A percentile compares a stretch with the other conserved stretches of the same genome.
Conservation (phyloP, 2,888 invertebrate genomes). For the Boloria euphrosyne region DNA sequence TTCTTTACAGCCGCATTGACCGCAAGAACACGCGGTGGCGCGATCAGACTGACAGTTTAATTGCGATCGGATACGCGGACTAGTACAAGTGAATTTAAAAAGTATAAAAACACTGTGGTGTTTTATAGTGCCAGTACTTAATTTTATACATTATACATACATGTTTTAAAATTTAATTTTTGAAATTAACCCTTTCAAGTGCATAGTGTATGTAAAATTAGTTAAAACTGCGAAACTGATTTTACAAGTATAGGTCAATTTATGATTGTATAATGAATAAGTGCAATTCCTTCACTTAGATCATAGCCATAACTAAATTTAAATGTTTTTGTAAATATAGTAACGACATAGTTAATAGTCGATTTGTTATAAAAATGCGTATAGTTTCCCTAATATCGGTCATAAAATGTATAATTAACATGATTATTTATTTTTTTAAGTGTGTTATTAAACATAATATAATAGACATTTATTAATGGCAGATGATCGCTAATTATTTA, state of each 20-base stretch:
- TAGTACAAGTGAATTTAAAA: slow-evolving; percentile 27
- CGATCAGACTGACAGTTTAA: slow-evolving; percentile 41
- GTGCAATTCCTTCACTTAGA: slow-evolving; percentile 36
- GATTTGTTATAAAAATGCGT: slow-evolving; percentile 35
- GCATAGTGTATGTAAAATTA: neutral
- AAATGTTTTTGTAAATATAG: slow-evolving; percentile 35
- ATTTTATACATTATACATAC: slow-evolving; percentile 28
- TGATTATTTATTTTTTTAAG: slow-evolving; percentile 37
- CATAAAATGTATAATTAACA: slow-evolving; percentile 35
- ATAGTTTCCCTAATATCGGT: slow-evolving; percentile 29
- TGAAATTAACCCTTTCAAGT: neutral
- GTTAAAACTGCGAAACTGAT: slow-evolving; percentile 17
- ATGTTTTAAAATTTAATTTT: slow-evolving; percentile 9
- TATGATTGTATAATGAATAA: slow-evolving; percentile 31
- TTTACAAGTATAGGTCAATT: slow-evolving; percentile 21
- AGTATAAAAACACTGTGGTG: slow-evolving; percentile 34
- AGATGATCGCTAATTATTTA: slow-evolving; percentile 35
- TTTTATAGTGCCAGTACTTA: slow-evolving; percentile 41
- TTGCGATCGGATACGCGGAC: slow-evolving; percentile 26
- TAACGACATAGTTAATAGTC: slow-evolving; percentile 29
- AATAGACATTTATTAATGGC: slow-evolving; percentile 34
- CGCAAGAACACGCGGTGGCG: slow-evolving; percentile 64
- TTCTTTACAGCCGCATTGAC: slow-evolving; percentile 83
- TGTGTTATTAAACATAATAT: slow-evolving; percentile 32
- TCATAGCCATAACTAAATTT: slow-evolving; percentile 34